Percentiles rank a stretch among this genome's conserved stretches.
These are phyloP conservation scores for Drosophila serrata DNA, from an alignment of 1,140 invertebrate species.

Conservation along the genomic window DNA sequence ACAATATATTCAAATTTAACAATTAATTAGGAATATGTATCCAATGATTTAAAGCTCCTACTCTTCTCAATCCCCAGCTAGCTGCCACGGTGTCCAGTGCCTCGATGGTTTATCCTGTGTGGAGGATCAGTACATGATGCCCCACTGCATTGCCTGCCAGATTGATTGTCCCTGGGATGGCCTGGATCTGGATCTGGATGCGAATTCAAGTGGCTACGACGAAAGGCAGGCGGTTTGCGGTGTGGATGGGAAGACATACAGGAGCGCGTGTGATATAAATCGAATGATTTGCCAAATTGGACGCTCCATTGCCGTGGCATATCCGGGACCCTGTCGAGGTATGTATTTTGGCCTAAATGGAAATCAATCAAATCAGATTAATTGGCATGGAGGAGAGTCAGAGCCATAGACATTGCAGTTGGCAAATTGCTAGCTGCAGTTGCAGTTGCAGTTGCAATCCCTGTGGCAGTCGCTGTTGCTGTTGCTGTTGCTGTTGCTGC, in stretches of 20 bases:
- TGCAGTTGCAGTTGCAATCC: conserved; percentile 23
- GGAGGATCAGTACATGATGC: conserved; percentile 93
- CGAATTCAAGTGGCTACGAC: conserved; percentile 59
- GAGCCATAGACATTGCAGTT: conserved; percentile 18
- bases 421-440: conserved; percentile 58
- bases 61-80: conserved; percentile 86
- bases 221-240: conserved; percentile 91
- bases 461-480: conserved; percentile 10
- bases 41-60: background rate
- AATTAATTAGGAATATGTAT: background rate
- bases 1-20: background rate
- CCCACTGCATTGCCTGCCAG: conserved; percentile 93
- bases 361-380: conserved; percentile 75
- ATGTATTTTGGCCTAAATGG: conserved; percentile 83
- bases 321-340: conserved; percentile 94
- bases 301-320: conserved; percentile 93
- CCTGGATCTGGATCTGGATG: conserved; percentile 62
- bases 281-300: conserved; percentile 93
- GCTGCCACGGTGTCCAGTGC: conserved; percentile 92
- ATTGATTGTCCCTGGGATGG: conserved; percentile 87
- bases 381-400: conserved; percentile 62
- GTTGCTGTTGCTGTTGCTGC: background rate
- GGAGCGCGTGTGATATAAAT: conserved; percentile 93
- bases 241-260: conserved; percentile 94
- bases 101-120: conserved; percentile 93